These are phyloP conservation scores for Argyresthia goedartella DNA, from an alignment of 2,888 invertebrate genomes.

Conservation along the genomic window DNA sequence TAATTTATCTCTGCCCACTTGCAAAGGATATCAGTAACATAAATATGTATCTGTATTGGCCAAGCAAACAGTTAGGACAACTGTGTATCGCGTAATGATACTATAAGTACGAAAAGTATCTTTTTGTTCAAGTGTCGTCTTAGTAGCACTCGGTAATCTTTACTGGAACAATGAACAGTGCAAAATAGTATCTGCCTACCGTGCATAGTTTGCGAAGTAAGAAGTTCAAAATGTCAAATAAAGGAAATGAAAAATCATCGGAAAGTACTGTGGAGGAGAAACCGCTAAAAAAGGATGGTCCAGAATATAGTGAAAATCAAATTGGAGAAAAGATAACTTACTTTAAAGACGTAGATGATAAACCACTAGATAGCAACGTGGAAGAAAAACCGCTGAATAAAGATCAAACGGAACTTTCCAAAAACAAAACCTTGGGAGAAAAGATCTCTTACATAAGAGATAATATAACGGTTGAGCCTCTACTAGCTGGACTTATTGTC, in stretches of 20 bases:
- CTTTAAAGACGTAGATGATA: no score
- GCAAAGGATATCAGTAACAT: slow-evolving; percentile 45
- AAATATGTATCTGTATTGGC: slow-evolving; percentile 43
- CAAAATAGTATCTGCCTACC: background rate
- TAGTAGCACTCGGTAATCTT: slow-evolving; percentile 8
- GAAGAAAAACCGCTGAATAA: slow-evolving; percentile 52
- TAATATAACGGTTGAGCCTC: slow-evolving; percentile 80
- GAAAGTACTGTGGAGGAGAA: background rate
- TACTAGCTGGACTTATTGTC: slow-evolving; percentile 78
- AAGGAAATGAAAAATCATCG: background rate
- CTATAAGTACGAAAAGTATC: no score
- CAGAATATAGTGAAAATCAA: slow-evolving; percentile 24
- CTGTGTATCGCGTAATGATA: no score
- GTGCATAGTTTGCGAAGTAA: background rate
- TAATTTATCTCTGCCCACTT: slow-evolving; percentile 41
- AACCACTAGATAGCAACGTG: slow-evolving; percentile 11
- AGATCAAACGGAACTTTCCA: slow-evolving; percentile 24
- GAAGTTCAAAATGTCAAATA: slow-evolving; percentile 30
- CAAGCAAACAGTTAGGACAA: slow-evolving; percentile 26
- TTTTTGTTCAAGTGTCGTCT: background rate
- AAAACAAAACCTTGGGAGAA: slow-evolving; percentile 39
- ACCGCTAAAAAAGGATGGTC: background rate
- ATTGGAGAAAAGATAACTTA: no score
- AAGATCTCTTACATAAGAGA: slow-evolving; percentile 38
- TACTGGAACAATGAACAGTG: slow-evolving; percentile 9